Evolutionary conservation across 2,113 vertebrate species (phyloP).

Genomic region (Bombycilla garrulus): DNA sequence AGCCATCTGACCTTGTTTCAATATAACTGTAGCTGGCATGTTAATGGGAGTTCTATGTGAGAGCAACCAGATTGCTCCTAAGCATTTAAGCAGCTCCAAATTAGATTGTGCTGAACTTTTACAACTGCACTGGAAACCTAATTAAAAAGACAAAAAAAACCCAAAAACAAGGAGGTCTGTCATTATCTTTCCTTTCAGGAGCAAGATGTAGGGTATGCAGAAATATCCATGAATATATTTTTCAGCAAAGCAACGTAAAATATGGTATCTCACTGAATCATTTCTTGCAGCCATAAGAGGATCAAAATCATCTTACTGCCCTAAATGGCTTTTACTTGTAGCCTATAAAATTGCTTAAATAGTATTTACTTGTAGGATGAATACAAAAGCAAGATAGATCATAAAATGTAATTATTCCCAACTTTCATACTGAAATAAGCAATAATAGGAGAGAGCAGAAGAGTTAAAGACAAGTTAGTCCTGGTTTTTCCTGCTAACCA

Average conservation of each 20-base stretch:
- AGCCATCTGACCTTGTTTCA: background rate
- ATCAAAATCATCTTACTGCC: background rate
- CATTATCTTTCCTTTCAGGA: background rate
- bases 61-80: background rate
- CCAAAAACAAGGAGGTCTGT: background rate
- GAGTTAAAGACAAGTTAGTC: background rate
- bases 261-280: background rate
- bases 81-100: conserved; percentile 1
- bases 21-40: background rate
- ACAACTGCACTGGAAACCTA: background rate
- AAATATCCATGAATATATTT: background rate
- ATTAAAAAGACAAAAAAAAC: background rate
- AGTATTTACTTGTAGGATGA: background rate
- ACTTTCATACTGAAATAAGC: background rate
- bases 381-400: background rate
- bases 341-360: background rate
- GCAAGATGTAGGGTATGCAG: background rate
- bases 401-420: background rate
- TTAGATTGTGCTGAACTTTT: background rate
- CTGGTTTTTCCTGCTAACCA: background rate
- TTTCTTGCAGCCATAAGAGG: background rate
- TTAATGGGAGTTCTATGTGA: background rate
- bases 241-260: background rate
- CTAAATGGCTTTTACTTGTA: background rate
- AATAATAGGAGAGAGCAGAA: background rate